These are phyloP conservation scores for Cheirogaleus major DNA, from an alignment of 2,797 vertebrate genomes.

Conservation along the genomic window DNA sequence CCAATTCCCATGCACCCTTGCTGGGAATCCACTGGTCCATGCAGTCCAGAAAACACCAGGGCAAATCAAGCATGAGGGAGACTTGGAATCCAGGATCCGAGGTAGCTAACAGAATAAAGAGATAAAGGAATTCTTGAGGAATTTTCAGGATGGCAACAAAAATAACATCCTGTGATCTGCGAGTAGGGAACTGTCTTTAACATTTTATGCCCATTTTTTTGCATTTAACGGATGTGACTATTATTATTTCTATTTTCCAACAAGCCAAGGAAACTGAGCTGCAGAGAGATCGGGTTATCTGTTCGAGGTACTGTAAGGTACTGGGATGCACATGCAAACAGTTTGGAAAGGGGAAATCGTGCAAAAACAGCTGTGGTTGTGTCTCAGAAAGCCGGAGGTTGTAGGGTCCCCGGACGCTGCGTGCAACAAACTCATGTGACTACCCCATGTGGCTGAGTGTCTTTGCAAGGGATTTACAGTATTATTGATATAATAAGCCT, in stretches of 20 bases:
- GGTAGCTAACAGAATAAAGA: not conserved
- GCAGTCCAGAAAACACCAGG: not conserved
- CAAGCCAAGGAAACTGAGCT: not conserved
- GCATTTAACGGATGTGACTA: not conserved
- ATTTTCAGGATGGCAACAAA: not conserved
- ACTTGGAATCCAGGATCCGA: not conserved
- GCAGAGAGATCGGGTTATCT: not conserved
- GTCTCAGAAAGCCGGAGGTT: not conserved
- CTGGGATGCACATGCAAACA: too few relatives aligned
- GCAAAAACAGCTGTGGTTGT: not conserved
- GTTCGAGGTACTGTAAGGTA: fast-evolving
- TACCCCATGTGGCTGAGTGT: too few relatives aligned
- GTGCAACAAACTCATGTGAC: not conserved
- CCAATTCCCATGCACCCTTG: not conserved
- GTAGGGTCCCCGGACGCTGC: not conserved
- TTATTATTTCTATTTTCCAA: not conserved
- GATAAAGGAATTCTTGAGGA: not conserved
- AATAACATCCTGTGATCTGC: too few relatives aligned
- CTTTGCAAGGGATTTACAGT: not conserved
- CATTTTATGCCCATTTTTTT: not conserved
- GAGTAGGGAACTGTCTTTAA: too few relatives aligned
- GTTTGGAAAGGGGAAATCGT: not conserved
- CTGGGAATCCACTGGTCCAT: not conserved
- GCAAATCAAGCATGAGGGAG: not conserved
- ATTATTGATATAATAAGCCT: not conserved